phyloP scores from a whole-genome alignment of 2,888 invertebrate species.

The Eretmocerus hayati region DNA sequence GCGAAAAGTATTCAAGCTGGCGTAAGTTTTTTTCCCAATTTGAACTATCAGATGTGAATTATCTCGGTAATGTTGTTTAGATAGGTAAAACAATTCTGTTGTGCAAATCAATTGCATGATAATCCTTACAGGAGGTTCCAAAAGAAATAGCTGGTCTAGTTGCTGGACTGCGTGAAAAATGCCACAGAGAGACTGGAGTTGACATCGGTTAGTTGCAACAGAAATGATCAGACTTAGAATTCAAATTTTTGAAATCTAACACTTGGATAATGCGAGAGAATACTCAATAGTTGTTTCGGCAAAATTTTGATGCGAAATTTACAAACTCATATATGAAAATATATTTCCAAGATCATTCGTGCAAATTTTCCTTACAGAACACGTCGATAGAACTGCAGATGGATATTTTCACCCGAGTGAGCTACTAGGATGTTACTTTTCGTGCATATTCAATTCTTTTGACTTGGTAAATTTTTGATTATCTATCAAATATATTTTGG shows the following conservation, averaged over 20 bases:
- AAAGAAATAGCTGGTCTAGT: constrained; percentile 5
- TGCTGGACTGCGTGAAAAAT: constrained; percentile 11
- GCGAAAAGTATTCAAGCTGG: neutral
- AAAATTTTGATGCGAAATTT: too few species aligned
- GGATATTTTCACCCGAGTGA: constrained; percentile 21
- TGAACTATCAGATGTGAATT: neutral
- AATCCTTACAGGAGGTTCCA: constrained; percentile 13
- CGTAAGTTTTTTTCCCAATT: constrained; percentile 7
- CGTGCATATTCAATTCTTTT: constrained; percentile 17
- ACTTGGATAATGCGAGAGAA: too few species aligned
- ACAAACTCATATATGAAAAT: too few species aligned
- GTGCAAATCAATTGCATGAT: neutral
- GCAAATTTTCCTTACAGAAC: constrained; percentile 17
- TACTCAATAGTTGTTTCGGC: too few species aligned
- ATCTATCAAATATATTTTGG: too few species aligned
- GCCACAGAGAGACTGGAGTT: constrained; percentile 19
- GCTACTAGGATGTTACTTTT: constrained; percentile 21
- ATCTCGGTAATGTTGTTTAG: neutral
- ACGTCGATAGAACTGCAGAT: constrained; percentile 24
- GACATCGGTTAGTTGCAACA: constrained; percentile 20
- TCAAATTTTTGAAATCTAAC: too few species aligned
- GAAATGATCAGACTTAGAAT: too few species aligned
- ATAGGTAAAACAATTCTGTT: neutral
- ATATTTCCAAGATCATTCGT: too few species aligned
- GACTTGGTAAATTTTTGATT: constrained; percentile 10